These are phyloP conservation scores for Labeo calbasu DNA, from an alignment of 2,797 vertebrate genomes.

Conservation along the genomic window DNA sequence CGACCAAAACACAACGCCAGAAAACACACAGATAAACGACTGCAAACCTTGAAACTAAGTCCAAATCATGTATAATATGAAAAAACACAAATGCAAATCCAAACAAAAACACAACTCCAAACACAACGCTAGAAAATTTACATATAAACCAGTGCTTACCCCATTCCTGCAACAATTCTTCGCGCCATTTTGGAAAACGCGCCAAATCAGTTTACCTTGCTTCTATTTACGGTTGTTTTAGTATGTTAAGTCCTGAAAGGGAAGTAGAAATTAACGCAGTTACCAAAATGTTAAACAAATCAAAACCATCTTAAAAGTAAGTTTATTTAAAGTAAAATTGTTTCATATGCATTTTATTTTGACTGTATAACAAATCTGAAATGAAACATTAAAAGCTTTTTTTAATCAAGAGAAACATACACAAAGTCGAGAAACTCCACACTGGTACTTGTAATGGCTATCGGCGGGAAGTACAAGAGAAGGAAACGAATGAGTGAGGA, in stretches of 20 bases:
- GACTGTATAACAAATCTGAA: not conserved
- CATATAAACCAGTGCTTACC: not conserved
- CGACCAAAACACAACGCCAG: too few relatives aligned
- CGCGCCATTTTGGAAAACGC: not conserved
- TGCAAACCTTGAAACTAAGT: not conserved
- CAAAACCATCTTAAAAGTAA: not conserved
- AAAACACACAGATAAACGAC: too few relatives aligned
- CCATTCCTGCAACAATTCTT: not conserved
- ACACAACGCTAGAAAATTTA: not conserved
- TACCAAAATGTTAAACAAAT: not conserved
- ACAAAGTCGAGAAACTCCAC: not conserved
- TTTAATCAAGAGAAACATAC: not conserved
- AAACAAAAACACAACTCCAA: not conserved
- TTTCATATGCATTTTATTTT: not conserved
- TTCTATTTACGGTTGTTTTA: not conserved
- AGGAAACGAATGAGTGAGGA: not conserved
- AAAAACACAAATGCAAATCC: not conserved
- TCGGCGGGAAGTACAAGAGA: not conserved
- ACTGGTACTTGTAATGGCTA: not conserved
- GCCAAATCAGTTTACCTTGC: not conserved
- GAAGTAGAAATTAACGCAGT: not conserved
- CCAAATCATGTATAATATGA: not conserved
- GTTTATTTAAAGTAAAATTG: not conserved
- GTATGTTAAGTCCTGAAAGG: not conserved
- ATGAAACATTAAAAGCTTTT: not conserved